Percentiles rank a stretch among this genome's conserved stretches.
Conservation (phyloP, 1,140 invertebrate species). For the Drosophila sturtevanti region DNA sequence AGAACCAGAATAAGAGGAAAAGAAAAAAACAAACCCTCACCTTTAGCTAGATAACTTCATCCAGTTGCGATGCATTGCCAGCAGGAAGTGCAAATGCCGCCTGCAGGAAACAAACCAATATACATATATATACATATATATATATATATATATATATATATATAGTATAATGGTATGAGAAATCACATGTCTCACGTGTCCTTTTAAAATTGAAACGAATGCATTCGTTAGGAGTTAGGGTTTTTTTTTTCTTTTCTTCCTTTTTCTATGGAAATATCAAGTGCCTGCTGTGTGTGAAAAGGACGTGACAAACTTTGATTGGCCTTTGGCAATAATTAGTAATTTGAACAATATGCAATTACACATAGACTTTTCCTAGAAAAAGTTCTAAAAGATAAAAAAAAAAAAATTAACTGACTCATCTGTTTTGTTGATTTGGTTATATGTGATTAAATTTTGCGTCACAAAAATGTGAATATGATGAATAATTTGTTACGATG, state of each 20-base stretch:
- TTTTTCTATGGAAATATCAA: slow-evolving; percentile 11
- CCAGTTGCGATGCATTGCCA: slow-evolving; percentile 39
- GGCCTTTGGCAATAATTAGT: slow-evolving; percentile 52
- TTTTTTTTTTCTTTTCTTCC: too few relatives aligned
- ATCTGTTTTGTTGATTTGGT: not conserved
- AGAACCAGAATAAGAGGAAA: not conserved
- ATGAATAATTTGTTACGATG: not conserved
- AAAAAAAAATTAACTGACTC: too few relatives aligned
- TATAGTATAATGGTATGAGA: not conserved
- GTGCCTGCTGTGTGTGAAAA: not conserved
- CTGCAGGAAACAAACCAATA: slow-evolving; percentile 7
- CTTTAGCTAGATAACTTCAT: slow-evolving; percentile 38
- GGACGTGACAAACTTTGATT: slow-evolving; percentile 43
- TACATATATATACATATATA: too few relatives aligned
- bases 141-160: too few relatives aligned
- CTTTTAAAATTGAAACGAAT: slow-evolving; percentile 12
- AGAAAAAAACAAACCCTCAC: too few relatives aligned
- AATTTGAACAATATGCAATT: not conserved
- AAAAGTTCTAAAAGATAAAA: too few relatives aligned
- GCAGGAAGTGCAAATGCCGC: slow-evolving; percentile 60
- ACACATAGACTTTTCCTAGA: not conserved
- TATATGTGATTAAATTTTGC: not conserved
- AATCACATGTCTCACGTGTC: slow-evolving; percentile 29
- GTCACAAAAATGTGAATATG: not conserved
- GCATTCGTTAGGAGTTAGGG: not conserved